Evolutionary conservation across 2,113 vertebrate genomes (phyloP).

Genomic region (Poeciliopsis retropinna): DNA sequence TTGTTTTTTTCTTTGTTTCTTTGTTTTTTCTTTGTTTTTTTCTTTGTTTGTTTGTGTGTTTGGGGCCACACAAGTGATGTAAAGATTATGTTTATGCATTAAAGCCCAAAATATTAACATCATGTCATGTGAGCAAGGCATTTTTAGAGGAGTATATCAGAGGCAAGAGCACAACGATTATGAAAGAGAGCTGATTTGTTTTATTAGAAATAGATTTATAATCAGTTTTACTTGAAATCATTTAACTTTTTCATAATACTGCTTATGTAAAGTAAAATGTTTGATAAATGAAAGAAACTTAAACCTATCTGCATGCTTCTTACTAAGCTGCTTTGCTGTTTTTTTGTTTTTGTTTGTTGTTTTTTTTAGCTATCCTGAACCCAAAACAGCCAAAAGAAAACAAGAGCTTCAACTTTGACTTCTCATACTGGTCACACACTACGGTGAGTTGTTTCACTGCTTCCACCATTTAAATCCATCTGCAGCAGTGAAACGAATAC

Average conservation of each 20-base stretch:
- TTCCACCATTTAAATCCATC: not conserved
- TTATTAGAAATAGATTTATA: not conserved
- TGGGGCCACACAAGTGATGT: not conserved
- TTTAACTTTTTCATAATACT: not conserved
- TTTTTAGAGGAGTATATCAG: not conserved
- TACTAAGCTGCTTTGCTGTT: conserved; percentile 37
- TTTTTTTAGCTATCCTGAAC: conserved; percentile 89
- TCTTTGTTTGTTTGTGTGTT: not conserved
- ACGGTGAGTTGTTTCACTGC: conserved; percentile 83
- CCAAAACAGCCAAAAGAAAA: conserved; percentile 98
- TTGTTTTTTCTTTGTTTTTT: no score
- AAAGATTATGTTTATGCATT: not conserved
- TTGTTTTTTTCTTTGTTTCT: no score
- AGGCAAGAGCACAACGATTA: not conserved
- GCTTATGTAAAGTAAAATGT: not conserved
- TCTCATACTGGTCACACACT: conserved; percentile 99
- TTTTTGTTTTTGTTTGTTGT: not conserved
- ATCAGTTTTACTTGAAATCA: not conserved
- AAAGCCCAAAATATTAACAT: not conserved
- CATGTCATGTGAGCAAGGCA: not conserved
- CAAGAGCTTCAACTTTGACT: conserved; percentile 99
- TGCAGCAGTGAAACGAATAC: not conserved
- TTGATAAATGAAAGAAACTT: not conserved
- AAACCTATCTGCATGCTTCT: not conserved
- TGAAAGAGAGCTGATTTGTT: not conserved